Conservation (phyloP, 2,113 vertebrate genomes). For the Ctenomys sociabilis region DNA sequence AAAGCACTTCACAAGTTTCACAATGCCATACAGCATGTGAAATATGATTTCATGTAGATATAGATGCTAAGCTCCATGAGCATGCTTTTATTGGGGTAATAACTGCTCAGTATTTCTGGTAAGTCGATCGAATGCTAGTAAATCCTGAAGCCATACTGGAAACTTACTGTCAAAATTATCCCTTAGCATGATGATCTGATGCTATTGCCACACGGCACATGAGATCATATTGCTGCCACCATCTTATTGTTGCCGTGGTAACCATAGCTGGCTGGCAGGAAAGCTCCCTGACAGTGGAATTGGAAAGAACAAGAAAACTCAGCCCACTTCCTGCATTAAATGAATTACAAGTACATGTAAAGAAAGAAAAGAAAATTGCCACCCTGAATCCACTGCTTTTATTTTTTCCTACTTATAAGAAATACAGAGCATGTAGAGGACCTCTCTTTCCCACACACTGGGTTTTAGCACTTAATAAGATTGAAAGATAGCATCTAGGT, state of each 20-base stretch:
- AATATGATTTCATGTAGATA: background rate
- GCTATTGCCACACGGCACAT: constrained; percentile 81
- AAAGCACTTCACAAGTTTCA: background rate
- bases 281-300: constrained; percentile 86
- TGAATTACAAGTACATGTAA: constrained; percentile 85
- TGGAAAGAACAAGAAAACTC: constrained; percentile 87
- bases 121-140: background rate
- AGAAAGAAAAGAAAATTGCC: constrained; percentile 86
- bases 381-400: constrained; percentile 86
- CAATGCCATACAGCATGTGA: background rate
- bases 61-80: background rate
- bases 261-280: constrained; percentile 85
- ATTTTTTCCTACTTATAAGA: constrained; percentile 84
- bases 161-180: constrained; percentile 64
- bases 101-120: constrained; percentile 11
- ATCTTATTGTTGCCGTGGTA: constrained; percentile 85
- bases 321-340: constrained; percentile 87
- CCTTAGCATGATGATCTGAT: constrained; percentile 55
- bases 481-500: constrained; percentile 75
- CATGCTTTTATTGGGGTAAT: constrained; percentile 4
- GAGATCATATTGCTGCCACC: constrained; percentile 79
- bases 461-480: constrained; percentile 61
- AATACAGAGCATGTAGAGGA: constrained; percentile 74
- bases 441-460: constrained; percentile 69
- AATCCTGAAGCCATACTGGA: constrained; percentile 48